Conservation (phyloP, 2,113 vertebrate species). For the Rutilus rutilus region DNA sequence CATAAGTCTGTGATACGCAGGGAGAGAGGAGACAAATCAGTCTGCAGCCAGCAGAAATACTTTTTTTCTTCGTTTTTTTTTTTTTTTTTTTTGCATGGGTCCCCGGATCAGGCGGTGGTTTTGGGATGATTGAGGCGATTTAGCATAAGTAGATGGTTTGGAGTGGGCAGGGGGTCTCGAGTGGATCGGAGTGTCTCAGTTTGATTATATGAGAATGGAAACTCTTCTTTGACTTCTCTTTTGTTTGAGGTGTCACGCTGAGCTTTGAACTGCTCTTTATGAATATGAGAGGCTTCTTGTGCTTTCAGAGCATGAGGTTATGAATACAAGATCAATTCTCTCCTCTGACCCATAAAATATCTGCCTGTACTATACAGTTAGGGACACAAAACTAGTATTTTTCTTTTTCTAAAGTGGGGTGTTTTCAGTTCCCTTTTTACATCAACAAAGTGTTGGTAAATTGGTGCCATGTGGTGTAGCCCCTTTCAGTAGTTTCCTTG, state of each 20-base stretch:
- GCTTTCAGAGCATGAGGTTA: neutral
- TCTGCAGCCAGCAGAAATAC: neutral
- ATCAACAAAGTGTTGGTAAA: too few relatives aligned
- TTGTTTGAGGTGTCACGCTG: conserved; percentile 29
- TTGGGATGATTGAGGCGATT: conserved; percentile 5
- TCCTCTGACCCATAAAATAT: neutral
- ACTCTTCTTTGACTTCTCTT: conserved; percentile 15
- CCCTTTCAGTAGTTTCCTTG: neutral
- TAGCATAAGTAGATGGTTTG: conserved; percentile 22
- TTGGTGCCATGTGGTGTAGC: neutral
- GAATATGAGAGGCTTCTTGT: conserved; percentile 11
- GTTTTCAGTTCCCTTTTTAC: neutral
- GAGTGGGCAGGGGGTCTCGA: neutral
- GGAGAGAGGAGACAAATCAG: neutral
- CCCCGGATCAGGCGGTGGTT: neutral
- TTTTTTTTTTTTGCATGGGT: rapidly evolving
- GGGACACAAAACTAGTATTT: neutral
- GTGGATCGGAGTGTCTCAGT: neutral
- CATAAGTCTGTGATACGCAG: neutral
- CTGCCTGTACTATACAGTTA: neutral
- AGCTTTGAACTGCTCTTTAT: conserved; percentile 32
- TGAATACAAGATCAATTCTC: conserved; percentile 5
- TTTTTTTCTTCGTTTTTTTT: neutral
- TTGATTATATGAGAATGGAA: conserved; percentile 19
- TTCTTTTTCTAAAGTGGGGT: neutral